Base-by-base conservation (phyloP, 2,888 invertebrate species). In the Abrostola tripartita region DNA sequence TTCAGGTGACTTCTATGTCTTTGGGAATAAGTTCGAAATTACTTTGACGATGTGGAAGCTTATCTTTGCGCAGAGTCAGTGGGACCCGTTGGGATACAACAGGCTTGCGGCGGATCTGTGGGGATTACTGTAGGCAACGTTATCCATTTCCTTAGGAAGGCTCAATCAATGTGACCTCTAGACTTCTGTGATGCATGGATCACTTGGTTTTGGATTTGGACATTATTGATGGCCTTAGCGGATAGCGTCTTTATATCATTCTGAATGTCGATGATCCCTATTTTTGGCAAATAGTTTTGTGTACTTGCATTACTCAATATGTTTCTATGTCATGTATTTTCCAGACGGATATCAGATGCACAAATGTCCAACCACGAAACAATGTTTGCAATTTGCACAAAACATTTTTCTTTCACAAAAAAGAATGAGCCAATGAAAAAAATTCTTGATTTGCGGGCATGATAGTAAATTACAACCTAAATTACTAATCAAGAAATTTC, bases 101-200 rank as follows among this genome's bases (percentile, higher is more conserved):
- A 73, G 81, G 81, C 78, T 87, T 86, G 83, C 47, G 83, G 84
- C 65, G 76, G 83, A 85, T 86, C 76, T 80, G 68, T 65, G 54
- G 60, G 82, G 86, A 85, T 88, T 87, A 87, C 71, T 50, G 61
- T 71, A 59, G 75, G 79, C 74, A 79, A 81, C 81, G 84, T 81
- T 78, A 78, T 74, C 76, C 71, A 65, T 68, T 73, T 71, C 71
- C 78, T 77, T 68, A 61, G 68, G 61, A 62, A 64, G 61, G 61
- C 68, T 76, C 62, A 62, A 67, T 78, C 77, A 71, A 69, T 76
- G 65, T 79, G 72, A 79, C 76, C 78, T 77, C 70, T 71, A 61
- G 69, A 76, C 58, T 59, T 24, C 56, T 74, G 64, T 61, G 68
- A 72, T 64, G 65, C 56, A 57, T 65, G 49, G 63, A 63, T 50